These are phyloP conservation scores for Gryllus bimaculatus DNA, from an alignment of 1,140 invertebrate genomes.

Conservation along the genomic window DNA sequence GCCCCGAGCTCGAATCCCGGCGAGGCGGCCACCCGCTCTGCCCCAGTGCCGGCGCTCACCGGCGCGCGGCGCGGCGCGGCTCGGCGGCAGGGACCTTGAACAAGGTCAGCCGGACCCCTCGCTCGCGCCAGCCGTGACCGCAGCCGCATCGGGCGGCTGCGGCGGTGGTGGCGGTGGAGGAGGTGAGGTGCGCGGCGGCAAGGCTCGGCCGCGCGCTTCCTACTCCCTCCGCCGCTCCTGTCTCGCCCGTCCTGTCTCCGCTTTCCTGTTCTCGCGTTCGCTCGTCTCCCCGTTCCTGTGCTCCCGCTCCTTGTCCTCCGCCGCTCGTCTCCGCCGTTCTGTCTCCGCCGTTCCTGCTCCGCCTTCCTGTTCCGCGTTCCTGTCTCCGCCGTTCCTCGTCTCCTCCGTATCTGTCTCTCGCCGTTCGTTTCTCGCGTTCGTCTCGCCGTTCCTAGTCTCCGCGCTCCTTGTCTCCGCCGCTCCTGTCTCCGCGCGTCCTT, in stretches of 20 bases:
- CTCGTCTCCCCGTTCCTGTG: too few species aligned
- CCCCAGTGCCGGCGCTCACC: conserved; percentile 14
- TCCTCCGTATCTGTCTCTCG: too few species aligned
- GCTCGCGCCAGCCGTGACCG: conserved; percentile 20
- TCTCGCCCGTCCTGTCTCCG: neutral
- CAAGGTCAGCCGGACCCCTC: conserved; percentile 20
- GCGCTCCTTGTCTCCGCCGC: too few species aligned
- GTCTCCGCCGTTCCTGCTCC: too few species aligned
- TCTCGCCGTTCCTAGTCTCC: too few species aligned
- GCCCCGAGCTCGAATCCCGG: neutral
- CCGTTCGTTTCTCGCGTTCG: too few species aligned
- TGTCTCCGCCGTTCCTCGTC: too few species aligned
- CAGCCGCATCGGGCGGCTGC: conserved; percentile 29
- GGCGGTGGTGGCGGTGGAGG: conserved; percentile 28
- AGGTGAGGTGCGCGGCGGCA: conserved; percentile 28
- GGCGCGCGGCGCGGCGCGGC: conserved; percentile 23
- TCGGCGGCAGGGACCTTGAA: conserved; percentile 22
- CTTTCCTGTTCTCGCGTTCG: neutral
- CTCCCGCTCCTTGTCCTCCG: too few species aligned
- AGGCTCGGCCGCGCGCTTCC: conserved; percentile 23
- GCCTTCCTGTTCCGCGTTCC: too few species aligned
- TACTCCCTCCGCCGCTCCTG: neutral
- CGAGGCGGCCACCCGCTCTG: too few species aligned
- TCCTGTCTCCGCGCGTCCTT: too few species aligned
- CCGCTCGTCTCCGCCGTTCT: too few species aligned